These are phyloP conservation scores for Dendrolimus punctatus DNA, from an alignment of 1,140 invertebrate genomes.

Conservation along the genomic window DNA sequence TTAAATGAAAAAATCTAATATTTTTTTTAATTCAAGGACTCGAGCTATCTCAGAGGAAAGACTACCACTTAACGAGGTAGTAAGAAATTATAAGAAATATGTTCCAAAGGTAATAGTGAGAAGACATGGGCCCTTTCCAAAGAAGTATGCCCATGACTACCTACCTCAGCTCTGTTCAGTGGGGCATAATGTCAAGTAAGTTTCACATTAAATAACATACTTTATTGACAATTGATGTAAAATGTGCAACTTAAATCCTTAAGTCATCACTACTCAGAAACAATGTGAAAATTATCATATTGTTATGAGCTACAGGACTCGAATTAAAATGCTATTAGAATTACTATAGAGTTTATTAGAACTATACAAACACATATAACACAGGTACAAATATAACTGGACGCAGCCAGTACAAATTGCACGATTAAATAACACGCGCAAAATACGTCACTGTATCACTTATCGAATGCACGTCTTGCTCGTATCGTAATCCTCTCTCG, in stretches of 20 bases:
- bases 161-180: constrained; percentile 75
- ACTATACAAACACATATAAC: no score
- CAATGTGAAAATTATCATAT: no score
- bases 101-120: constrained; percentile 84
- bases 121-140: constrained; percentile 82
- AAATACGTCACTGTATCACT: no score
- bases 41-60: constrained; percentile 83
- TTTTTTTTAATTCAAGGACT: constrained; percentile 22
- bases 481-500: no score
- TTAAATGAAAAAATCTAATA: background rate
- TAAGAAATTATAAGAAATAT: constrained; percentile 85
- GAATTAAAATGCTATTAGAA: no score
- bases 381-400: no score
- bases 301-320: no score
- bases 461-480: no score
- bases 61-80: constrained; percentile 75
- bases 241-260: background rate
- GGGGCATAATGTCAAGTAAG: constrained; percentile 74
- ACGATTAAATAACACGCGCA: no score
- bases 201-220: constrained; percentile 12
- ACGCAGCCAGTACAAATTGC: no score
- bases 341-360: no score
- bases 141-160: constrained; percentile 80
- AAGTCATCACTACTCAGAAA: no score
- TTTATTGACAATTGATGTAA: background rate